Conservation (phyloP, 2,797 vertebrate genomes). For the Clarias laeviceps region DNA sequence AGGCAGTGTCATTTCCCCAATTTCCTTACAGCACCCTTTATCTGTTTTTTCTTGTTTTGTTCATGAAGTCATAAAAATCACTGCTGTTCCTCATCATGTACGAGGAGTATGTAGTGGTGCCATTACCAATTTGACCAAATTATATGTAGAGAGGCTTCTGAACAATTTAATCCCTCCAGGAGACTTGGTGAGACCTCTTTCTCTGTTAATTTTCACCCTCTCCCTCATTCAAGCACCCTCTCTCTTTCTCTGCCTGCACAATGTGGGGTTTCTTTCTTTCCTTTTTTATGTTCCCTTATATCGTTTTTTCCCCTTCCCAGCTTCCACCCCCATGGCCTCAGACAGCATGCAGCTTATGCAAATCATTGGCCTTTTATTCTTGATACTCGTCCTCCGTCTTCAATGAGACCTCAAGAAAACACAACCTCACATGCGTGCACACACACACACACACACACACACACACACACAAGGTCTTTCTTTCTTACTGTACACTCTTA, state of each 20-base stretch:
- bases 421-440: slow-evolving; percentile 40
- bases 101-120: slow-evolving; percentile 70
- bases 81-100: slow-evolving; percentile 54
- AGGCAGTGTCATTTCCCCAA: neutral
- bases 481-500: slow-evolving; percentile 32
- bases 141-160: slow-evolving; percentile 81
- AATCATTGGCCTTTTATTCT: slow-evolving; percentile 83
- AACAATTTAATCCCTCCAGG: slow-evolving; percentile 87
- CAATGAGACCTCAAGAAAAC: slow-evolving; percentile 85
- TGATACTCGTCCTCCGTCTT: slow-evolving; percentile 75
- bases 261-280: slow-evolving; percentile 67
- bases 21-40: slow-evolving; percentile 61
- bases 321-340: slow-evolving; percentile 65
- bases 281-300: slow-evolving; percentile 74
- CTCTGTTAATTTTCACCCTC: slow-evolving; percentile 75
- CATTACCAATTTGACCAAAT: slow-evolving; percentile 80
- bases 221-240: slow-evolving; percentile 64
- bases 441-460: slow-evolving; percentile 1
- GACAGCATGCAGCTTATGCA: slow-evolving; percentile 88
- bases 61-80: slow-evolving; percentile 61
- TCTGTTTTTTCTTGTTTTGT: slow-evolving; percentile 51
- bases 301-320: slow-evolving; percentile 70
- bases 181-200: slow-evolving; percentile 79
- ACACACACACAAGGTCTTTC: slow-evolving; percentile 43
- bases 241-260: slow-evolving; percentile 74